Conservation (phyloP, 2,797 vertebrate species). For the Oryzias dopingdopingensis region DNA sequence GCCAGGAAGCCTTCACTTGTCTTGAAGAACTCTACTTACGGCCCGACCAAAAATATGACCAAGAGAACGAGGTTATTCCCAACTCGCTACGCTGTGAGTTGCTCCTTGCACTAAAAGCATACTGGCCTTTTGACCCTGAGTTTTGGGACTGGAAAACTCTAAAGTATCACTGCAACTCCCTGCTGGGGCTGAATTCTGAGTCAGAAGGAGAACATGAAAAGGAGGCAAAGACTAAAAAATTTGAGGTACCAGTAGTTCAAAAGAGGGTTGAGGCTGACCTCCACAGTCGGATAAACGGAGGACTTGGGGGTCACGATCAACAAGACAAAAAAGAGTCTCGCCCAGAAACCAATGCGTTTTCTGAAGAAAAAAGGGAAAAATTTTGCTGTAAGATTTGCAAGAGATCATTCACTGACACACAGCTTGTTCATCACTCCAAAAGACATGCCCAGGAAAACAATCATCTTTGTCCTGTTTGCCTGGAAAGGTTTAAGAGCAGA, state of each 20-base stretch:
- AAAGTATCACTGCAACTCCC: constrained; percentile 87
- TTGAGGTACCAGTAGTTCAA: constrained; percentile 55
- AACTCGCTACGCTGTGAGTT: constrained; percentile 97
- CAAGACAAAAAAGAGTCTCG: constrained; percentile 16
- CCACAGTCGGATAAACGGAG: constrained; percentile 50
- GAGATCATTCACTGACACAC: constrained; percentile 84
- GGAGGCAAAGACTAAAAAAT: constrained; percentile 69
- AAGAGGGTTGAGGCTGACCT: constrained; percentile 42
- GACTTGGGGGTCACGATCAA: constrained; percentile 27
- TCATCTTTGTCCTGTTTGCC: constrained; percentile 90
- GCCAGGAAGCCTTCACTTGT: constrained; percentile 81
- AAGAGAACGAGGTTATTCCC: constrained; percentile 89
- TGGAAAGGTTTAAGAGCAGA: constrained; percentile 86
- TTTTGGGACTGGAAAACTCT: constrained; percentile 99
- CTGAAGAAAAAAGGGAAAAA: constrained; percentile 80
- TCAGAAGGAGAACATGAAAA: constrained; percentile 75
- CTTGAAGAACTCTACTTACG: constrained; percentile 90
- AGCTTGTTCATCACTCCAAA: constrained; percentile 92
- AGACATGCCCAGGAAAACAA: constrained; percentile 85
- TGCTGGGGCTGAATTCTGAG: constrained; percentile 87
- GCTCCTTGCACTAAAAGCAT: constrained; percentile 91
- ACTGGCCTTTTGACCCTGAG: constrained; percentile 98
- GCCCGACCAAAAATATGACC: constrained; percentile 94
- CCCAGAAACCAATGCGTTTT: constrained; percentile 20
- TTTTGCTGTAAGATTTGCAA: constrained; percentile 92